Percentiles rank a stretch among this genome's conserved stretches.
phyloP scores from a whole-genome alignment of 1,140 invertebrate species.

The Stenopsyche tienmushanensis region DNA sequence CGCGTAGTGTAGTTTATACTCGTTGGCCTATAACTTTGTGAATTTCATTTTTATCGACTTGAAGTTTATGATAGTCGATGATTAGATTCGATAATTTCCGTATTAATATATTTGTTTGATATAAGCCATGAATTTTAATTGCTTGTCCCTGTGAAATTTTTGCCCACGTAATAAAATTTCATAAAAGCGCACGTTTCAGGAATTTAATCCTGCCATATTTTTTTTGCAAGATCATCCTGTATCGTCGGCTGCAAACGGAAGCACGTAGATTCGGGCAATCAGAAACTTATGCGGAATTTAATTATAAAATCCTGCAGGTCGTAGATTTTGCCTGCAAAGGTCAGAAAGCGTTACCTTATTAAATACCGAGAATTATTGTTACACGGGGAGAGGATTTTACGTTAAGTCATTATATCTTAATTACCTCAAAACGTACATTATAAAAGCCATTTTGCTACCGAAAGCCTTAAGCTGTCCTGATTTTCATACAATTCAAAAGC shows the following conservation, averaged over 20 bases:
- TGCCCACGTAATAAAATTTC: not conserved
- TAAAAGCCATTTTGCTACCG: not conserved
- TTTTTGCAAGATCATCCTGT: not conserved
- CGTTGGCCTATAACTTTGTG: too few relatives aligned
- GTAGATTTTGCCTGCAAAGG: not conserved
- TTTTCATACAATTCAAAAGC: slow-evolving; percentile 12
- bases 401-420: slow-evolving; percentile 21
- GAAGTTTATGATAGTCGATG: too few relatives aligned
- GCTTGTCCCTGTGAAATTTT: too few relatives aligned
- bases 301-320: slow-evolving; percentile 12
- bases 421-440: slow-evolving; percentile 10
- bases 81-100: too few relatives aligned
- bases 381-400: slow-evolving; percentile 13
- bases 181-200: not conserved
- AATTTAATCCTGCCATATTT: not conserved
- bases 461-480: slow-evolving; percentile 10
- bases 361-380: slow-evolving; percentile 7
- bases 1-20: too few relatives aligned
- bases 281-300: slow-evolving; percentile 1
- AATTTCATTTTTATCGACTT: too few relatives aligned
- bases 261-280: not conserved
- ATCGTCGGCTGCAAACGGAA: not conserved
- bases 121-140: too few relatives aligned
- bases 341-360: not conserved
- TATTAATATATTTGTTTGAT: too few relatives aligned